Percentiles rank a stretch among this genome's conserved stretches.
Evolutionary conservation across 1,140 invertebrate species (phyloP).

Genomic region (Brachionus asplanchnoidis): DNA sequence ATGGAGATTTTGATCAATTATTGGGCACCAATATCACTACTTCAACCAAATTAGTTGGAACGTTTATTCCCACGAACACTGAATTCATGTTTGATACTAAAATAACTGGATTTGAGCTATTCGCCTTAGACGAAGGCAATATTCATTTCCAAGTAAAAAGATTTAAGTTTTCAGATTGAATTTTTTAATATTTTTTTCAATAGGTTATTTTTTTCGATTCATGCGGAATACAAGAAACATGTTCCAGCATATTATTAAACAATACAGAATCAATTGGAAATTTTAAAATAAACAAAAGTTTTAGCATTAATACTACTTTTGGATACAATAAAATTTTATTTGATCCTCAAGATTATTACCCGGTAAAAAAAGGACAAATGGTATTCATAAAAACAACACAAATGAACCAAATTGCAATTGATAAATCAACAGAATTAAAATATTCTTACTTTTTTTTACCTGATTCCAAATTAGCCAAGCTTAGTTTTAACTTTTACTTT

Average conservation of each 20-base stretch:
- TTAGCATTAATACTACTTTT: neutral
- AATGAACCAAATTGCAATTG: neutral
- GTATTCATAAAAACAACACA: neutral
- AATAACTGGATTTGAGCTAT: neutral
- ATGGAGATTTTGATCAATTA: neutral
- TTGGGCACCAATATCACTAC: neutral
- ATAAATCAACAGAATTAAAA: neutral
- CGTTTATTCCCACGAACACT: neutral
- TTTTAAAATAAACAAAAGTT: neutral
- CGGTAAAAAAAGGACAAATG: neutral
- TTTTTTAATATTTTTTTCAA: neutral
- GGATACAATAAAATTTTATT: neutral
- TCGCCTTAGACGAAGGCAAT: neutral
- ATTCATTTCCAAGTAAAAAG: neutral
- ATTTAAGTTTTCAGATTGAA: neutral
- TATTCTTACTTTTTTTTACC: neutral
- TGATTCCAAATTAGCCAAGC: neutral
- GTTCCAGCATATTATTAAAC: neutral
- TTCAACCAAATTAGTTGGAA: neutral
- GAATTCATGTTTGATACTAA: neutral
- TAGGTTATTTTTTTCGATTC: neutral
- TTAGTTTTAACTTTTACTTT: neutral
- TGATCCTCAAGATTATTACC: neutral
- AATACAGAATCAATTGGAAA: neutral
- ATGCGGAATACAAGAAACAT: neutral